Conservation (phyloP, 2,797 vertebrate species). For the Chloroceryle inda region DNA sequence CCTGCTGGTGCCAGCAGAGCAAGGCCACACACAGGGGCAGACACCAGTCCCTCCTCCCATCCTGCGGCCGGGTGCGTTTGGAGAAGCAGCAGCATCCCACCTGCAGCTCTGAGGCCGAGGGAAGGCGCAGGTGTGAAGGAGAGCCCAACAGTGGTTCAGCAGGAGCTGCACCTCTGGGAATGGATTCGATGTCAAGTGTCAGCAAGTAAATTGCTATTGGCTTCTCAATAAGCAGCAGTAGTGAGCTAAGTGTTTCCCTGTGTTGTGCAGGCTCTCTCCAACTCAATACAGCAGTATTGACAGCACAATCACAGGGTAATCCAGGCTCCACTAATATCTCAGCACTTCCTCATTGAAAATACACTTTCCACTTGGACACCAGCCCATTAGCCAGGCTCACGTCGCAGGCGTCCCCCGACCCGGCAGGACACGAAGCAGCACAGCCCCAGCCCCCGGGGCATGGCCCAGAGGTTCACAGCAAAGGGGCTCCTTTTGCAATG, state of each 20-base stretch:
- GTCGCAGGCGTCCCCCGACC: neutral
- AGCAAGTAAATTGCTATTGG: constrained; percentile 97
- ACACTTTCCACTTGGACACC: constrained; percentile 79
- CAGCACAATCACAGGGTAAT: constrained; percentile 96
- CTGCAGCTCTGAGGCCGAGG: neutral
- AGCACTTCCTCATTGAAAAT: constrained; percentile 82
- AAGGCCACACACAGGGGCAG: accelerated
- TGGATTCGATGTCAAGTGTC: constrained; percentile 83
- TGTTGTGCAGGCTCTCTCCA: constrained; percentile 85
- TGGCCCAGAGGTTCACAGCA: constrained; percentile 10
- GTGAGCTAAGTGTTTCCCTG: constrained; percentile 90
- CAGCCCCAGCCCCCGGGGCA: neutral
- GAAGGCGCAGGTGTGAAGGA: neutral
- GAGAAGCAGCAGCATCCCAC: neutral
- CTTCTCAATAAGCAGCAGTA: constrained; percentile 98
- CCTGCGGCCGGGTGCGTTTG: accelerated
- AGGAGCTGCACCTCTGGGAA: constrained; percentile 78
- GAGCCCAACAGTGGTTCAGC: constrained; percentile 35
- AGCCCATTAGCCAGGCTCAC: constrained; percentile 71
- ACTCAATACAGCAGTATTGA: constrained; percentile 97
- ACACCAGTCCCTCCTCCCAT: accelerated
- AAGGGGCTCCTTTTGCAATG: constrained; percentile 52
- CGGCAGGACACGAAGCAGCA: neutral
- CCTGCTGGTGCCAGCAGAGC: neutral
- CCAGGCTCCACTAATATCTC: constrained; percentile 85